These are phyloP conservation scores for Desmodus rotundus DNA, from an alignment of 2,113 vertebrate species.

Conservation along the genomic window DNA sequence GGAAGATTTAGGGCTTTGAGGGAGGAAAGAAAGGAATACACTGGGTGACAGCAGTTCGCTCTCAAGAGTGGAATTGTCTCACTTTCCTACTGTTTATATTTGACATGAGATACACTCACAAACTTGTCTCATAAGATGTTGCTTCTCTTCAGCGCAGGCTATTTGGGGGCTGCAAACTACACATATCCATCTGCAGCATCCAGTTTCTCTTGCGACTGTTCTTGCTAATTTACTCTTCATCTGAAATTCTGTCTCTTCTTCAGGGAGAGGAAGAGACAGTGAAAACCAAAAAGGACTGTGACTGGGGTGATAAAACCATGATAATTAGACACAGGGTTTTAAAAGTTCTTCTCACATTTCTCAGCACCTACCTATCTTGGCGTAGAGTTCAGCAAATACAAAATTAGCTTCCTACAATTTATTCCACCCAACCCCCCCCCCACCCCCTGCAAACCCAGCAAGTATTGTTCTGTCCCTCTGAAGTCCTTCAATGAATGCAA, in stretches of 20 bases:
- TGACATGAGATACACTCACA: conserved; percentile 3
- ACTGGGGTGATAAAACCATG: neutral
- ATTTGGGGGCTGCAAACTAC: neutral
- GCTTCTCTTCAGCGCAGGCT: neutral
- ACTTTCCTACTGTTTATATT: conserved; percentile 36
- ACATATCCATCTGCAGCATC: neutral
- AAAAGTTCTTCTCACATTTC: neutral
- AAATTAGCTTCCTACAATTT: conserved; percentile 17
- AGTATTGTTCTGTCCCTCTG: neutral
- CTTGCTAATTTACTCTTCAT: neutral
- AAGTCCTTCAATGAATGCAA: neutral
- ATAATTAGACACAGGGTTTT: neutral
- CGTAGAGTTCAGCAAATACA: neutral
- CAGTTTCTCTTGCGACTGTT: neutral
- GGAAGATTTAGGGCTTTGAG: conserved; percentile 44
- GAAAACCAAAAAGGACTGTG: neutral
- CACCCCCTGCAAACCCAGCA: neutral
- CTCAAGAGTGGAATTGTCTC: neutral
- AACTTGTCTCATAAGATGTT: neutral
- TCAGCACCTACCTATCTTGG: neutral
- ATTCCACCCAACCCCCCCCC: neutral
- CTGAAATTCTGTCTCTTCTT: neutral
- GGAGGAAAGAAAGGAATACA: conserved; percentile 21
- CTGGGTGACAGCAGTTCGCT: conserved; percentile 34
- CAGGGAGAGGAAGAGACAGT: neutral